A percentile compares a stretch with the other conserved stretches of the same genome.
Evolutionary conservation across 2,888 invertebrate genomes (phyloP).

Genomic region (Drosophila greeni): DNA sequence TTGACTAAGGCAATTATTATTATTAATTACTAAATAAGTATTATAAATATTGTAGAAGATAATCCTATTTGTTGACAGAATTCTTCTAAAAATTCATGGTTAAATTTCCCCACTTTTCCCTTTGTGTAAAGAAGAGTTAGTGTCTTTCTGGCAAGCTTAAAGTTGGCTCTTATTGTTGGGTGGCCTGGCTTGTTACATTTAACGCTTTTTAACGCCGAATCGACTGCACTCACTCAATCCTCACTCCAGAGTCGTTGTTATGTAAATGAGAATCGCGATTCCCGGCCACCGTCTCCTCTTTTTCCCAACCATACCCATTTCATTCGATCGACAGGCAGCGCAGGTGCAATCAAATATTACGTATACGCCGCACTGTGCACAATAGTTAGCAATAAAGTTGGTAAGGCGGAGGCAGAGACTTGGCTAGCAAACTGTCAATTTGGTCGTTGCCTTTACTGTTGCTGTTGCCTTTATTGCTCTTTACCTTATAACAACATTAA

Average conservation of each 20-base stretch:
- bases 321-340: slow-evolving; percentile 52
- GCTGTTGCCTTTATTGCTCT: slow-evolving; percentile 38
- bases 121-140: slow-evolving; percentile 20
- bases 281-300: background rate
- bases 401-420: slow-evolving; percentile 16
- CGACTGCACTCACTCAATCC: slow-evolving; percentile 50
- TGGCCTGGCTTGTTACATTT: slow-evolving; percentile 60
- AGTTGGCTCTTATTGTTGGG: slow-evolving; percentile 62
- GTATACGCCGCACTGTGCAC: slow-evolving; percentile 43
- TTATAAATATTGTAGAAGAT: no score
- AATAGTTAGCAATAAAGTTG: slow-evolving; percentile 40
- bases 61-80: no score
- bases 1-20: no score
- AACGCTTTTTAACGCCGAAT: slow-evolving; percentile 66
- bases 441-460: slow-evolving; percentile 36
- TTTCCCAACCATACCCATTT: slow-evolving; percentile 18
- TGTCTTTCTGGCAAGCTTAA: slow-evolving; percentile 58
- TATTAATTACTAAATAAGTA: no score
- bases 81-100: no score
- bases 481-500: slow-evolving; percentile 44
- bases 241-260: slow-evolving; percentile 51
- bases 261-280: slow-evolving; percentile 64
- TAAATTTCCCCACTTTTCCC: background rate
- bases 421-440: slow-evolving; percentile 51
- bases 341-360: slow-evolving; percentile 62